Conservation (phyloP, 2,888 invertebrate genomes). For the Sphinx pinastri region DNA sequence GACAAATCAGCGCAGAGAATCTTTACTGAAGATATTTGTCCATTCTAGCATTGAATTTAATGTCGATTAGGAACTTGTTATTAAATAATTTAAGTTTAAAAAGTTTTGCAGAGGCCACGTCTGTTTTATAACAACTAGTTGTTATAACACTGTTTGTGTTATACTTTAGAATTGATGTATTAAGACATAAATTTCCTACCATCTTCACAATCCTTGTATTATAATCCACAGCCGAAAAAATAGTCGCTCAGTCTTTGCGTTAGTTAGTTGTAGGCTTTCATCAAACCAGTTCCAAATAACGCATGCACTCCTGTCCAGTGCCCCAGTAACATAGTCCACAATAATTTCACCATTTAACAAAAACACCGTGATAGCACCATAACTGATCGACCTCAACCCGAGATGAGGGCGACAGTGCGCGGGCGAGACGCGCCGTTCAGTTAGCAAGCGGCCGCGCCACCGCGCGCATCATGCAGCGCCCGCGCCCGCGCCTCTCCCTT, state of each 20-base stretch:
- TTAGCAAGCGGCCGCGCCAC: conserved; percentile 68
- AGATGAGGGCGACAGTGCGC: conserved; percentile 44
- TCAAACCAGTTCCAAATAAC: no score
- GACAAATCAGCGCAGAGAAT: not conserved
- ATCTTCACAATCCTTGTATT: no score
- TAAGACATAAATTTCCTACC: no score
- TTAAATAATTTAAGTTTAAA: not conserved
- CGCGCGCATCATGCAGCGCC: conserved; percentile 82
- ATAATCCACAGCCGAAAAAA: no score
- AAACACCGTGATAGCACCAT: conserved; percentile 24
- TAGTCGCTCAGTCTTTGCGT: no score
- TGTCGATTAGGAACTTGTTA: not conserved
- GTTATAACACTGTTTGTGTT: no score
- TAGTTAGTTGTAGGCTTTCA: no score
- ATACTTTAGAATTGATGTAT: no score
- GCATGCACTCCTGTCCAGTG: not conserved
- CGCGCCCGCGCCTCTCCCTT: conserved; percentile 79
- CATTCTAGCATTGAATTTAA: not conserved
- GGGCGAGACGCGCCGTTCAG: conserved; percentile 51
- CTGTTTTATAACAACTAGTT: not conserved
- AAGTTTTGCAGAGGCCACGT: not conserved
- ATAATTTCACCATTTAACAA: conserved; percentile 31
- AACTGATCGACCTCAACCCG: conserved; percentile 27
- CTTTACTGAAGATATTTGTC: not conserved
- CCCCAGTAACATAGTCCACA: conserved; percentile 32